These are phyloP conservation scores for Phyllopteryx taeniolatus DNA, from an alignment of 2,113 vertebrate species.

Conservation along the genomic window DNA sequence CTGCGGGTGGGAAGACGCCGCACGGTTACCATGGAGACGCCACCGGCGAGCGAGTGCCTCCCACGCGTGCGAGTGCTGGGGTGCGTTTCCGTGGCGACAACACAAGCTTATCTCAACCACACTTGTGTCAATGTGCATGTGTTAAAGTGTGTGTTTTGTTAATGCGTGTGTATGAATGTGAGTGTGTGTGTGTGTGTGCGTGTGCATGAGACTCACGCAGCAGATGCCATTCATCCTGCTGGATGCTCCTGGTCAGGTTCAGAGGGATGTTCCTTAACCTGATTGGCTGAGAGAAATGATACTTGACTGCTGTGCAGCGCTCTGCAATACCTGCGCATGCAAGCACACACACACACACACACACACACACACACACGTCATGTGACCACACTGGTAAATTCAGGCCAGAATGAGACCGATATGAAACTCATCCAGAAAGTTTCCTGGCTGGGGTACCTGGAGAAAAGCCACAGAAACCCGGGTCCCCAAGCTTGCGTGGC, in stretches of 20 bases:
- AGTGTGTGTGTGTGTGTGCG: not conserved
- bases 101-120: too few relatives aligned
- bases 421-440: not conserved
- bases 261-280: conserved; percentile 79
- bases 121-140: too few relatives aligned
- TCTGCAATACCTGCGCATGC: conserved; percentile 62
- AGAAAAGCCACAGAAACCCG: too few relatives aligned
- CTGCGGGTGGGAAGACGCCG: conserved; percentile 39
- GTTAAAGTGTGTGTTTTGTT: too few relatives aligned
- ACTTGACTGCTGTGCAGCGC: conserved; percentile 81
- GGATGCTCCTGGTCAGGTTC: conserved; percentile 82
- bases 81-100: too few relatives aligned
- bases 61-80: too few relatives aligned
- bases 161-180: not conserved
- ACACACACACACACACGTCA: not conserved
- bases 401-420: not conserved
- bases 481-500: too few relatives aligned
- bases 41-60: too few relatives aligned
- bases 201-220: conserved; percentile 69
- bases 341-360: not conserved
- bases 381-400: not conserved
- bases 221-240: conserved; percentile 85
- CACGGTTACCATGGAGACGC: conserved; percentile 51
- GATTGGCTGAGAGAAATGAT: conserved; percentile 83
- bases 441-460: too few relatives aligned